Conservation (phyloP, 2,797 vertebrate genomes). For the Sebastes melanostomus region DNA sequence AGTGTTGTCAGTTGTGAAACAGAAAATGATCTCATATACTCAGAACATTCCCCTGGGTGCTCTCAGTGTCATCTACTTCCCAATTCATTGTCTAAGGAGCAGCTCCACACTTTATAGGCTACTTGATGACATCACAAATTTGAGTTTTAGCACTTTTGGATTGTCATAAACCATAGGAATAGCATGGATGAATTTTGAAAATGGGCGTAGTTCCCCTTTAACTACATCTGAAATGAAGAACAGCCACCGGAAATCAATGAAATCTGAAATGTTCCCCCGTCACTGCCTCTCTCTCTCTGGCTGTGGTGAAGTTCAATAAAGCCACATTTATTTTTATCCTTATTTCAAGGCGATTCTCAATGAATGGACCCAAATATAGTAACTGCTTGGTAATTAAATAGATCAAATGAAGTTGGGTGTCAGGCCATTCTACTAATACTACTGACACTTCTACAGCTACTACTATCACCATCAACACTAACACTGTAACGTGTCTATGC, state of each 20-base stretch:
- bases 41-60: background rate
- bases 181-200: background rate
- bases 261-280: too few relatives aligned
- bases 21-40: background rate
- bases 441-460: background rate
- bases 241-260: background rate
- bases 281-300: background rate
- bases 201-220: background rate
- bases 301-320: background rate
- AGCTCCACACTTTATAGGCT: background rate
- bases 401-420: background rate
- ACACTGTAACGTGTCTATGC: background rate
- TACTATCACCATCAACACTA: background rate
- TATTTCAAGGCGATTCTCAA: background rate
- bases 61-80: background rate
- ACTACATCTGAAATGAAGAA: background rate
- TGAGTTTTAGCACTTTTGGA: background rate
- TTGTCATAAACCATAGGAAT: background rate
- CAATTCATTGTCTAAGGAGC: background rate
- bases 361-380: background rate
- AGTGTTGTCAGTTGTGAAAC: too few relatives aligned
- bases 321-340: too few relatives aligned
- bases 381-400: background rate
- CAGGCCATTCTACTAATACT: background rate
- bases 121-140: background rate